phyloP scores from a whole-genome alignment of 1,140 invertebrate species.

The Aphidius ervi region DNA sequence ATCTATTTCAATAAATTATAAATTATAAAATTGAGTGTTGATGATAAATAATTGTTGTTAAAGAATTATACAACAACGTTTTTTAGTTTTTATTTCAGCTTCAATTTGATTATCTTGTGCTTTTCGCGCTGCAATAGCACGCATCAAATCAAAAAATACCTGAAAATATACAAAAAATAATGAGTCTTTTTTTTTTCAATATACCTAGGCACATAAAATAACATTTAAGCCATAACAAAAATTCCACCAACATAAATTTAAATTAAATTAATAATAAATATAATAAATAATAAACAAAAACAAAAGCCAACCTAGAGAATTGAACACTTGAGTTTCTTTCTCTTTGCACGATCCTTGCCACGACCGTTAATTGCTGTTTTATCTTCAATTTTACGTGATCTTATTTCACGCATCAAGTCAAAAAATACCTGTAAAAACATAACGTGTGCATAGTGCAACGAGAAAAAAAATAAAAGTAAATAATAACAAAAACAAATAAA shows the following conservation, averaged over 20 bases:
- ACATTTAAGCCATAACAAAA: no score
- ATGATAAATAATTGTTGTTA: constrained; percentile 39
- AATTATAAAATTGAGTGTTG: background rate
- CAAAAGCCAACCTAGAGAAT: constrained; percentile 73
- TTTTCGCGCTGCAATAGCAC: constrained; percentile 91
- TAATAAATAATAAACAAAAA: no score
- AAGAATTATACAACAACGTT: constrained; percentile 82
- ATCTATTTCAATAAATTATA: no score
- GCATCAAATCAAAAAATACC: constrained; percentile 98
- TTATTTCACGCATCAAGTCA: constrained; percentile 96
- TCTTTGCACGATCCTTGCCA: constrained; percentile 84
- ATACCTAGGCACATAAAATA: no score
- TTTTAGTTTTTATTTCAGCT: constrained; percentile 81
- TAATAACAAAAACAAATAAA: constrained; percentile 18
- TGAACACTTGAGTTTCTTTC: constrained; percentile 88
- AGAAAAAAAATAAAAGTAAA: constrained; percentile 24
- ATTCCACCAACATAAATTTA: no score
- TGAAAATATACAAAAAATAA: no score
- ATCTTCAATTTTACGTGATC: constrained; percentile 90
- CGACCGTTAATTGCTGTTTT: constrained; percentile 85
- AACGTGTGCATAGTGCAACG: constrained; percentile 38
- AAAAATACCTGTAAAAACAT: constrained; percentile 83
- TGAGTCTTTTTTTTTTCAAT: no score
- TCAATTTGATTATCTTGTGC: constrained; percentile 86
- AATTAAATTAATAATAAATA: no score